Base-by-base conservation (phyloP, 2,797 vertebrate genomes). In the Halcyon chelicuti region DNA sequence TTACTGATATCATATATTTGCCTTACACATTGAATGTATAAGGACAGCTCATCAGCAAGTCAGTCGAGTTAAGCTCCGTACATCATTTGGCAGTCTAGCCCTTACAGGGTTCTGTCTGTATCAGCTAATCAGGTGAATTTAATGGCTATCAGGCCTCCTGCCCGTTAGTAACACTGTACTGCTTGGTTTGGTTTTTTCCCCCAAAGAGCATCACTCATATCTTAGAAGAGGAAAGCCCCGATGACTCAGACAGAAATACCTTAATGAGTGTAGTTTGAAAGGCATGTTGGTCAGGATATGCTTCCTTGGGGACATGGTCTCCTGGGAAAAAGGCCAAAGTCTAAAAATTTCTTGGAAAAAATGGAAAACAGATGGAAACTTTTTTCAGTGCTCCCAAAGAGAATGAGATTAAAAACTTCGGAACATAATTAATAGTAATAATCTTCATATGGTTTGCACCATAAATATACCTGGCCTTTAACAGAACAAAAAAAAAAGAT, bases 231-330 rank as follows among this genome's bases (percentile, higher is more conserved):
- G 95, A 97, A 97, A 98, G 87, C 85, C 95, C 95, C 93, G 0
- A 0, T 98, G 97, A 98, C 93, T 98, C 97, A 97, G 33, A 87
- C 31, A 93, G 83, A 86, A 96, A 75, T 83, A 96, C 93, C 94
- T 96, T 74, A 94, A 94, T 91, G 68, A 87, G 68, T 3, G 13
- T 9, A 94, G 82, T 72, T 91, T 86, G 40, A 92, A 88, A 94
- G 82, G 52, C 81, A 86, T 14, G 2, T 31, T 76, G 84, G 93
- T 83, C 73, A 88, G 87, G 71, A 76, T 88, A 87, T 5, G 55
- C 81, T 68, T 74, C 44, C 74, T 77, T 1, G 2, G 88, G 79
- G 91, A 94, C 40, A 49, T 29, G n/a, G 67, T 47, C 97, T 92
- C 94, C 74, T 55, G 93, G 84, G 92, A 71, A 66, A 95, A 93